Evolutionary conservation across 53 echinoderm and acorn worm genomes (phyloP).

Genomic region (Holothuria leucospilota): DNA sequence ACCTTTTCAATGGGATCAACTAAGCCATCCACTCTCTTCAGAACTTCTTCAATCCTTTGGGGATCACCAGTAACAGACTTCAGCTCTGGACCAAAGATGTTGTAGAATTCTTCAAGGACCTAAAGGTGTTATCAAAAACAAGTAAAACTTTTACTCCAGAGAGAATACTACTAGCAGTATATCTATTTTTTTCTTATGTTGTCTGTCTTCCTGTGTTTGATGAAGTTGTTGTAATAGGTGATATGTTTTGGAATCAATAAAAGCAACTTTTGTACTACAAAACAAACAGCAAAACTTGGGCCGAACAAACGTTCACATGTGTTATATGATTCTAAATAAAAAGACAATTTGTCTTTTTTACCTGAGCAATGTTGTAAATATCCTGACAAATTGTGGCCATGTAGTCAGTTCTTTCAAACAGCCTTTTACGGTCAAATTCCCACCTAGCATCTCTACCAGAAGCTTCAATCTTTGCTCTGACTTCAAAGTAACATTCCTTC

Average conservation of each 20-base stretch:
- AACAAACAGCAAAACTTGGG: too few species aligned
- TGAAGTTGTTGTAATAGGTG: too few species aligned
- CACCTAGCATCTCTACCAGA: constrained; percentile 97
- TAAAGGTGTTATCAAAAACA: constrained; percentile 4
- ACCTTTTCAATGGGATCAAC: constrained; percentile 97
- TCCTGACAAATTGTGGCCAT: constrained; percentile 98
- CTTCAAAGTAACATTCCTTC: constrained; percentile 98
- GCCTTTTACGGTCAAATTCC: constrained; percentile 99
- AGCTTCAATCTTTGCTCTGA: constrained; percentile 97
- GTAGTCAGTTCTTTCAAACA: constrained; percentile 99
- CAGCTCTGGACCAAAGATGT: constrained; percentile 99
- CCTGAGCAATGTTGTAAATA: constrained; percentile 98
- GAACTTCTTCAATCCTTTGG: constrained; percentile 95
- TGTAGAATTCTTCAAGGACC: constrained; percentile 99
- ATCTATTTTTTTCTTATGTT: too few species aligned
- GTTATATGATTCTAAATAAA: too few species aligned
- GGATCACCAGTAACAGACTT: constrained; percentile 99
- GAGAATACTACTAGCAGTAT: too few species aligned
- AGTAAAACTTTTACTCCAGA: too few species aligned
- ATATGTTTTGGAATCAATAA: too few species aligned
- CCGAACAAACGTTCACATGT: too few species aligned
- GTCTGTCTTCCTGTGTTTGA: too few species aligned
- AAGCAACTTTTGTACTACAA: too few species aligned
- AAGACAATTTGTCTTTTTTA: not conserved
- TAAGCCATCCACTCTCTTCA: constrained; percentile 96